Evolutionary conservation across 2,888 invertebrate genomes (phyloP), one percentile per base, ranked within the genome.

Genomic region (Abrostola tripartita): DNA sequence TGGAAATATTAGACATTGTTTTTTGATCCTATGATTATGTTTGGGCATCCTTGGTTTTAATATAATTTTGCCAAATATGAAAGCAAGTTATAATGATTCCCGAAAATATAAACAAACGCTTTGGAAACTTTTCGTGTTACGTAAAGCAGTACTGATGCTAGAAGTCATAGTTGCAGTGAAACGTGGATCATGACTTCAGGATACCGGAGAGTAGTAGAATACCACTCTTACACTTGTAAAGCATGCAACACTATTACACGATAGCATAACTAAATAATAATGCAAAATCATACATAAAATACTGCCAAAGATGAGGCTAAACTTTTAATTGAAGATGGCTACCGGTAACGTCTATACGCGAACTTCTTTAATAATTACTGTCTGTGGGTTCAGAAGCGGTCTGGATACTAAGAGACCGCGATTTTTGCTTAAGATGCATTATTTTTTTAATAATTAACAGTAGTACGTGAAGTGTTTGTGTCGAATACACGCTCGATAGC

Each of bases 291-390:
- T 74, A 67, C 79, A 81, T 72, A 81, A 80, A 80, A 73, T 71
- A 85, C 84, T 84, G 74, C 65, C 72, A 37, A 73, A 68, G 73
- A 65, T 60, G 75, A 71, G 74, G 78, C 78, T 82, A 67, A 90
- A 92, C 84, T 92, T 92, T 92, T 90, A 92, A 93, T 92, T 91
- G 90, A 90, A 91, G 88, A 81, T 80, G 81, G 87, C 85, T 88
- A 88, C 89, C 88, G 88, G 85, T 81, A 75, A 68, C 79, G 83
- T 84, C 85, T 85, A 86, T 88, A 78, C 83, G 81, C 81, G 78
- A 88, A 92, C 87, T 92, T 91, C 88, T 91, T 90, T 90, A 88
- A 92, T 92, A 90, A 92, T 91, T 89, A 92, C 85, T 84, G 81
- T 82, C 80, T 83, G 75, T 57, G 69, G 71, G 66, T 65, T 75